Evolutionary conservation across 2,888 invertebrate genomes (phyloP).

Genomic region (Ophraella communa): DNA sequence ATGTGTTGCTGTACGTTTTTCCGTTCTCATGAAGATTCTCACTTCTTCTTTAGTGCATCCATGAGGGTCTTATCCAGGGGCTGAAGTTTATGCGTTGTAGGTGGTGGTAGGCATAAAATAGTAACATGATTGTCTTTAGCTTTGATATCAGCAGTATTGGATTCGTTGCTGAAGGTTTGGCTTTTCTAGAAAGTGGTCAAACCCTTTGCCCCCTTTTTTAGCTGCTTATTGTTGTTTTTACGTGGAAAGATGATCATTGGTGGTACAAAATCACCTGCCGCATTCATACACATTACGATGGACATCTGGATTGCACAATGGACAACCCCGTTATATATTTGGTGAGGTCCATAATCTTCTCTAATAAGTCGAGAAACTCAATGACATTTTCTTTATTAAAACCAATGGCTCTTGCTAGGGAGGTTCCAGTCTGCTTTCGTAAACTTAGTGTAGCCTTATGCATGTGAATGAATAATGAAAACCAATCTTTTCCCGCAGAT

Average conservation of each 20-base stretch:
- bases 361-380: constrained; percentile 26
- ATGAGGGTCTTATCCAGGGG: too few species aligned
- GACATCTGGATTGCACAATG: constrained; percentile 21
- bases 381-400: constrained; percentile 28
- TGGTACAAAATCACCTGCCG: constrained; percentile 8
- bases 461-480: constrained; percentile 26
- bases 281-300: constrained; percentile 8
- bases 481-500: constrained; percentile 34
- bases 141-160: too few species aligned
- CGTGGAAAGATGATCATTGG: too few species aligned
- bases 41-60: constrained; percentile 4
- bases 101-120: constrained; percentile 13
- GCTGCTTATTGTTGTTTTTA: background rate
- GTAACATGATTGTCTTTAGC: too few species aligned
- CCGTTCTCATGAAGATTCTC: constrained; percentile 1
- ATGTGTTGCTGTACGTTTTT: too few species aligned
- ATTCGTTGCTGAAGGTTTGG: too few species aligned
- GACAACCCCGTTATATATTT: constrained; percentile 15
- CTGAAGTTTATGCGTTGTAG: too few species aligned
- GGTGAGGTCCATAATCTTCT: constrained; percentile 15
- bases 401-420: too few species aligned
- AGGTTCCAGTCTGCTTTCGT: too few species aligned
- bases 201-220: constrained; percentile 5
- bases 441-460: constrained; percentile 25
- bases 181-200: constrained; percentile 16